Conservation (phyloP, 2,797 vertebrate species). For the Melanotaenia nigrans region DNA sequence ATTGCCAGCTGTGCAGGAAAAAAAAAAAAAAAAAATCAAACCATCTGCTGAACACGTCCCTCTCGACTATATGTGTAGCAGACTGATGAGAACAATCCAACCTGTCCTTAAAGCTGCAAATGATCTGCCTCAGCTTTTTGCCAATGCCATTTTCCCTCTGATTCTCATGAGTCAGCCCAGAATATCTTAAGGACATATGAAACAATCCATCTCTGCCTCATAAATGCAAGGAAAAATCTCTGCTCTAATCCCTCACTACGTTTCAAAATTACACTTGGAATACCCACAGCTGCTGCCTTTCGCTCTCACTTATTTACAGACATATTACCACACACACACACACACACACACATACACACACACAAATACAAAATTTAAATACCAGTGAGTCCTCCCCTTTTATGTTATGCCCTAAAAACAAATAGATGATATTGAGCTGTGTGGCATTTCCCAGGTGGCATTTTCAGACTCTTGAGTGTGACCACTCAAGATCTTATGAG, state of each 20-base stretch:
- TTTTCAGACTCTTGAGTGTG: slow-evolving; percentile 32
- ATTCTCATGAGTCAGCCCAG: slow-evolving; percentile 10
- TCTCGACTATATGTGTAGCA: slow-evolving; percentile 8
- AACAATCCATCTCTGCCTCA: slow-evolving; percentile 52
- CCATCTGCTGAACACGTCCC: slow-evolving; percentile 8
- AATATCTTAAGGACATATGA: slow-evolving; percentile 32
- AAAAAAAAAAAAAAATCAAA: not conserved
- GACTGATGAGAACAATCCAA: not conserved
- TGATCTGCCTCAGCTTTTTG: not conserved
- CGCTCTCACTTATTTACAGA: slow-evolving; percentile 1
- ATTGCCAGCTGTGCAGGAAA: slow-evolving; percentile 5
- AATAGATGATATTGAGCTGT: slow-evolving; percentile 64
- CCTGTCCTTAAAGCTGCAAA: slow-evolving; percentile 4
- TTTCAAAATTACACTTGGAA: slow-evolving; percentile 34
- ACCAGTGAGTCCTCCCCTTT: slow-evolving; percentile 47
- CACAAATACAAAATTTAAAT: no score
- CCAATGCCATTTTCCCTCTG: not conserved
- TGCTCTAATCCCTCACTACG: slow-evolving; percentile 42
- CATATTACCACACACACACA: not conserved
- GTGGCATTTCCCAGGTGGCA: slow-evolving; percentile 65
- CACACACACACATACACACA: not conserved
- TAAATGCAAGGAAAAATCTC: slow-evolving; percentile 42
- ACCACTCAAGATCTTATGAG: slow-evolving; percentile 56
- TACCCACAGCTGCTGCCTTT: slow-evolving; percentile 45
- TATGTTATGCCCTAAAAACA: slow-evolving; percentile 50